phyloP scores from a whole-genome alignment of 1,140 invertebrate species.

The Acromyrmex charruanus region DNA sequence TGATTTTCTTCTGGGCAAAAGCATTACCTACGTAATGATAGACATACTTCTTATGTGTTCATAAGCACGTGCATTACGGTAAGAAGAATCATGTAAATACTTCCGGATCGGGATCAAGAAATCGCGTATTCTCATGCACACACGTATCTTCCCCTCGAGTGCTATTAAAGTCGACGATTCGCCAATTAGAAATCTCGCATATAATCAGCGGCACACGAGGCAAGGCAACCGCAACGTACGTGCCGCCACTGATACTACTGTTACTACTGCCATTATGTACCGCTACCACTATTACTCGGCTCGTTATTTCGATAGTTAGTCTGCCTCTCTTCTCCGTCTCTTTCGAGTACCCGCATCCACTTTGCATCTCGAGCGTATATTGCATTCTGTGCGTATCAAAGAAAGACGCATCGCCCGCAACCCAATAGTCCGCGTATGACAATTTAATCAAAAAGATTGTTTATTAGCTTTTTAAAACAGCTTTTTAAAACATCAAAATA shows the following conservation, averaged over 20 bases:
- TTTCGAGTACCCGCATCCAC: slow-evolving; percentile 52
- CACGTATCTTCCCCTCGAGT: slow-evolving; percentile 60
- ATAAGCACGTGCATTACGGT: not conserved
- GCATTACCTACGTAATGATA: not conserved
- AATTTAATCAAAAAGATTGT: not conserved
- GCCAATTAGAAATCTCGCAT: slow-evolving; percentile 74
- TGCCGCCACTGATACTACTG: slow-evolving; percentile 54
- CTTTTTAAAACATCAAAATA: not conserved
- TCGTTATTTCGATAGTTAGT: slow-evolving; percentile 71
- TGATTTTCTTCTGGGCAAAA: not conserved
- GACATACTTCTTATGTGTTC: not conserved
- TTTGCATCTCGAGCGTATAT: slow-evolving; percentile 29
- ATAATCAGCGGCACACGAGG: slow-evolving; percentile 53
- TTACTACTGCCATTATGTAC: slow-evolving; percentile 66
- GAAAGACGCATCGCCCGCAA: slow-evolving; percentile 5
- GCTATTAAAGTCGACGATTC: slow-evolving; percentile 71
- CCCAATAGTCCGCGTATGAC: not conserved
- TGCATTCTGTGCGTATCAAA: not conserved
- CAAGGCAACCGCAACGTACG: slow-evolving; percentile 10
- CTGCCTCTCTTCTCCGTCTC: not conserved
- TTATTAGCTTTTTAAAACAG: not conserved
- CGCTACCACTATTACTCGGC: slow-evolving; percentile 64
- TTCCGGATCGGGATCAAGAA: slow-evolving; percentile 55
- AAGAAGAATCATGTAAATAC: slow-evolving; percentile 36
- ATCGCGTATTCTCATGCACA: slow-evolving; percentile 60